Conservation (phyloP, 2,113 vertebrate genomes). For the Hydrochoerus hydrochaeris region DNA sequence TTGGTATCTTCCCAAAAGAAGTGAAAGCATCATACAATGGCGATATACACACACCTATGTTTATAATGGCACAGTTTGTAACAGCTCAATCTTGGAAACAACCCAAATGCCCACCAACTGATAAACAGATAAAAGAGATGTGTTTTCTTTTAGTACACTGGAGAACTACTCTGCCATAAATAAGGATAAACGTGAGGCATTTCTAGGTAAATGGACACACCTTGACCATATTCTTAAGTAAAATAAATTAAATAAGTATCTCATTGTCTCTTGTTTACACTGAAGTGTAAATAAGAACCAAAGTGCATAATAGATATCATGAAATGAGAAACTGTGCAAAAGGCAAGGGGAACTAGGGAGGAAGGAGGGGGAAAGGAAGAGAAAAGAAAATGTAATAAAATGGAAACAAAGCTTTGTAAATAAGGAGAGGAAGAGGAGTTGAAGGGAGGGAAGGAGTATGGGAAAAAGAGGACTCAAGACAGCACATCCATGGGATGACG, state of each 20-base stretch:
- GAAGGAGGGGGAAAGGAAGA: background rate
- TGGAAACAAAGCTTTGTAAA: background rate
- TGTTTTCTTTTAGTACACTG: background rate
- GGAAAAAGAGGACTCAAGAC: no score
- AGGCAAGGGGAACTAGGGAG: background rate
- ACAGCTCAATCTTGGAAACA: background rate
- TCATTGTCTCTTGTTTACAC: background rate
- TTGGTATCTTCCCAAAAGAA: background rate
- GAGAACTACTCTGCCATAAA: background rate
- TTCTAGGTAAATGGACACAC: background rate
- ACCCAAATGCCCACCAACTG: background rate
- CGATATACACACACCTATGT: background rate
- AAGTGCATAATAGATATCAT: background rate
- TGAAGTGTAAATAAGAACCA: background rate
- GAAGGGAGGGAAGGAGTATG: background rate
- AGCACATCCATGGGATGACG: no score
- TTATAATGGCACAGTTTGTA: background rate
- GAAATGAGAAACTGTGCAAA: background rate
- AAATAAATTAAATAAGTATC: background rate
- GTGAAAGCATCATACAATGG: background rate
- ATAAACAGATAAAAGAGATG: background rate
- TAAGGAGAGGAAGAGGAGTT: background rate
- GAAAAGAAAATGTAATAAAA: background rate
- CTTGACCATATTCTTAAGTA: background rate
- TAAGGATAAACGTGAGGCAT: background rate